These are phyloP conservation scores for Caenorhabditis sp. DNA, from an alignment of 2,888 invertebrate genomes.

Conservation along the genomic window DNA sequence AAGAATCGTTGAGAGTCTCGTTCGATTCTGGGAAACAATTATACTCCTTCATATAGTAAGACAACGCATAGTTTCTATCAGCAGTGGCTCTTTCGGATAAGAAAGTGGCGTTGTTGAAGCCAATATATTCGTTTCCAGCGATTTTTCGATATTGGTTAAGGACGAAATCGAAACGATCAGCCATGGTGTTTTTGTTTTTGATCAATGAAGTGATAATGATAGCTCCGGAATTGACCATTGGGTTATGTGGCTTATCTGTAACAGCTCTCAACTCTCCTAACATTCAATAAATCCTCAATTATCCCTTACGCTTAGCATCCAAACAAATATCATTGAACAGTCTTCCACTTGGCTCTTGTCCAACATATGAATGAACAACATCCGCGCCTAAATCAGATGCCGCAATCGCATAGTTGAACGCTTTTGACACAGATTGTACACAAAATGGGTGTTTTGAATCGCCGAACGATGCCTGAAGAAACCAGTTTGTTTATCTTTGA, in stretches of 20 bases:
- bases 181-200: constrained; percentile 69
- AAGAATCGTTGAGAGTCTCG: constrained; percentile 73
- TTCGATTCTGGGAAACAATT: constrained; percentile 58
- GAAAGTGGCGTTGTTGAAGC: constrained; percentile 75
- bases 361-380: constrained; percentile 50
- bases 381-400: constrained; percentile 64
- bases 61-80: constrained; percentile 93
- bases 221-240: constrained; percentile 97
- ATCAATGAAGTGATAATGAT: constrained; percentile 86
- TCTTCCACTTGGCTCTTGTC: constrained; percentile 62
- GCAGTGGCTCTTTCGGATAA: constrained; percentile 85
- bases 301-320: constrained; percentile 54
- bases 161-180: constrained; percentile 73
- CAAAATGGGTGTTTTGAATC: constrained; percentile 91
- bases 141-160: constrained; percentile 74
- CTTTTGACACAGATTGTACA: constrained; percentile 83
- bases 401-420: constrained; percentile 62
- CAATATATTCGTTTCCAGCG: constrained; percentile 84
- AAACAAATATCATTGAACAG: constrained; percentile 63
- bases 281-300: too few species aligned
- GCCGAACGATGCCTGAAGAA: constrained; percentile 74
- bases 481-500: not conserved
- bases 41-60: constrained; percentile 92
- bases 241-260: constrained; percentile 95
- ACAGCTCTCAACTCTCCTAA: too few species aligned